Conservation (phyloP, 2,113 vertebrate species). For the Hippocampus guttulatus region DNA sequence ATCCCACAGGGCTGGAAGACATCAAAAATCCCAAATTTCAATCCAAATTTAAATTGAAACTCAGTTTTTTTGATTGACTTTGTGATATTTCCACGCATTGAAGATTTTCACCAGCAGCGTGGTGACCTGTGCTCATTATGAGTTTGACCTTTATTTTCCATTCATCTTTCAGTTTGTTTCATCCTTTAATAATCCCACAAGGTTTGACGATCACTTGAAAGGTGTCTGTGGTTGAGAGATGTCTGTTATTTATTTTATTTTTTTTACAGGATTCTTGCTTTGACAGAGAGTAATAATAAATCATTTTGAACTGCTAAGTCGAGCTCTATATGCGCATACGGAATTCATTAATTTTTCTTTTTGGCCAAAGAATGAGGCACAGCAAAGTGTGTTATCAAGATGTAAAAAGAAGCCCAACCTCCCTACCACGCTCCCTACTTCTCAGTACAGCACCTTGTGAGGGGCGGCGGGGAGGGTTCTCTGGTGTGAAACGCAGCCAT, state of each 20-base stretch:
- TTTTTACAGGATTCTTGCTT: background rate
- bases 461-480: slow-evolving; percentile 35
- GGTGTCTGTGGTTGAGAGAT: background rate
- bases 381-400: slow-evolving; percentile 49
- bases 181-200: background rate
- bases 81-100: too few relatives aligned
- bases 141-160: too few relatives aligned
- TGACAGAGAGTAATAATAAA: background rate
- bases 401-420: slow-evolving; percentile 44
- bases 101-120: too few relatives aligned
- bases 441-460: slow-evolving; percentile 29
- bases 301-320: background rate
- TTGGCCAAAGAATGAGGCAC: slow-evolving; percentile 26
- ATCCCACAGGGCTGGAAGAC: too few relatives aligned
- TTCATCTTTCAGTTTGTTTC: background rate
- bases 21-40: too few relatives aligned
- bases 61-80: too few relatives aligned
- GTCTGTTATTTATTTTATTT: background rate
- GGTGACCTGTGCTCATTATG: too few relatives aligned
- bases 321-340: background rate
- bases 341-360: slow-evolving; percentile 24
- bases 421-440: too few relatives aligned
- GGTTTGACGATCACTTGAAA: background rate
- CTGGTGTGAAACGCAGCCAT: slow-evolving; percentile 55
- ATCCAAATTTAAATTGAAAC: too few relatives aligned